phyloP scores from a whole-genome alignment of 2,113 vertebrate genomes.

The Sturnus vulgaris region DNA sequence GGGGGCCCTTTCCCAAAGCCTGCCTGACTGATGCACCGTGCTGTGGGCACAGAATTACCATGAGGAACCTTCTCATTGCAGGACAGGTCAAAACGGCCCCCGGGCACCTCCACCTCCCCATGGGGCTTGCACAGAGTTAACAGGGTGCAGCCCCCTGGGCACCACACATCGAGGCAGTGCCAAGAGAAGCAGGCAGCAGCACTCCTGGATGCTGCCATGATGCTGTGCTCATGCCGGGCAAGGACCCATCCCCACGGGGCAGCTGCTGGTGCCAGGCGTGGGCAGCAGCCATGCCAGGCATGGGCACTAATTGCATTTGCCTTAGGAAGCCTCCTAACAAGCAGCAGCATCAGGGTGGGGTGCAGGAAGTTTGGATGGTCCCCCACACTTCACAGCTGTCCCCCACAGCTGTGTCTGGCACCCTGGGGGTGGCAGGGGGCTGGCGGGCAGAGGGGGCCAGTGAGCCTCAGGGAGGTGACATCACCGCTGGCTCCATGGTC shows the following conservation, averaged over 20 bases:
- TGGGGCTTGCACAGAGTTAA: background rate
- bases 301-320: background rate
- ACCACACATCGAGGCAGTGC: background rate
- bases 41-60: background rate
- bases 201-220: background rate
- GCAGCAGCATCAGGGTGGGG: background rate
- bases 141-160: accelerated
- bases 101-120: accelerated
- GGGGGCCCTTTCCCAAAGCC: background rate
- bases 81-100: background rate
- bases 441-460: background rate
- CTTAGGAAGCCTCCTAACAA: background rate
- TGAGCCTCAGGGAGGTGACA: background rate
- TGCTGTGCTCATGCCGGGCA: background rate
- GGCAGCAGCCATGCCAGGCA: background rate
- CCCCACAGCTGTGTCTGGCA: background rate
- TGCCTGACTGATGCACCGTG: accelerated
- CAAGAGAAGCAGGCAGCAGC: background rate
- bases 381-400: background rate
- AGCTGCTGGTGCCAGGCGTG: background rate
- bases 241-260: background rate
- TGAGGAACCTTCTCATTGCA: accelerated
- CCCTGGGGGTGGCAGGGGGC: background rate
- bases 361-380: background rate
- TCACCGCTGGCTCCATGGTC: background rate